A percentile compares a stretch with the other conserved stretches of the same genome.
These are phyloP conservation scores for Acanthopleura granulata DNA, from an alignment of 2,888 invertebrate species.

Conservation along the genomic window DNA sequence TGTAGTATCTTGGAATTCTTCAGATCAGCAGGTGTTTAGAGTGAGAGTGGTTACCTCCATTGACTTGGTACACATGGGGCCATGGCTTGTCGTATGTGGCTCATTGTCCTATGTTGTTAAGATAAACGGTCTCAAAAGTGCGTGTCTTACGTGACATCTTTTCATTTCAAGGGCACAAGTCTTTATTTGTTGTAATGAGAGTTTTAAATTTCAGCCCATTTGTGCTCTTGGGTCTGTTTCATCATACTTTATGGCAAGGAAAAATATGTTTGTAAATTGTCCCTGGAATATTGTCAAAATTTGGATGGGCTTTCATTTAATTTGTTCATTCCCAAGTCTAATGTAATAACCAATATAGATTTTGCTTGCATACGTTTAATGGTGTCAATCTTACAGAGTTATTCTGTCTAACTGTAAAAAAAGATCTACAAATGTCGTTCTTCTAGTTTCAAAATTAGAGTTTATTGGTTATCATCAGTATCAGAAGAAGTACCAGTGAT, in stretches of 20 bases:
- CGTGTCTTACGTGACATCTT: not conserved
- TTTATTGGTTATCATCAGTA: too few species aligned
- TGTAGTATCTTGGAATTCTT: not conserved
- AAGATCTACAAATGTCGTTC: too few species aligned
- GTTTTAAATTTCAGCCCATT: slow-evolving; percentile 16
- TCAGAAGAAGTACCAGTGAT: too few species aligned
- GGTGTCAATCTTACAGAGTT: too few species aligned
- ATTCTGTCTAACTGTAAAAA: too few species aligned
- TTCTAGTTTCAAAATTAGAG: too few species aligned
- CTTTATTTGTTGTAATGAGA: slow-evolving; percentile 13
- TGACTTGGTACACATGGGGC: too few species aligned
- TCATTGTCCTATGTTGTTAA: not conserved
- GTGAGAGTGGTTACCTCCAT: not conserved
- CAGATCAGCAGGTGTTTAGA: not conserved
- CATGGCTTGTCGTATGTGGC: not conserved
- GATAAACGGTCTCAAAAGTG: not conserved
- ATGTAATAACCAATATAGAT: too few species aligned
- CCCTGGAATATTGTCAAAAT: not conserved
- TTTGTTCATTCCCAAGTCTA: too few species aligned
- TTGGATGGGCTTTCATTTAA: not conserved
- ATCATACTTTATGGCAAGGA: slow-evolving; percentile 7
- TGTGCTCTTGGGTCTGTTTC: slow-evolving; percentile 21
- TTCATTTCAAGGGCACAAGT: slow-evolving; percentile 18
- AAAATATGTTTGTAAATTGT: not conserved
- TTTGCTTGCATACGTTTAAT: too few species aligned